These are phyloP conservation scores for Tetragnatha montana DNA, from an alignment of 2,888 invertebrate genomes.

Conservation along the genomic window DNA sequence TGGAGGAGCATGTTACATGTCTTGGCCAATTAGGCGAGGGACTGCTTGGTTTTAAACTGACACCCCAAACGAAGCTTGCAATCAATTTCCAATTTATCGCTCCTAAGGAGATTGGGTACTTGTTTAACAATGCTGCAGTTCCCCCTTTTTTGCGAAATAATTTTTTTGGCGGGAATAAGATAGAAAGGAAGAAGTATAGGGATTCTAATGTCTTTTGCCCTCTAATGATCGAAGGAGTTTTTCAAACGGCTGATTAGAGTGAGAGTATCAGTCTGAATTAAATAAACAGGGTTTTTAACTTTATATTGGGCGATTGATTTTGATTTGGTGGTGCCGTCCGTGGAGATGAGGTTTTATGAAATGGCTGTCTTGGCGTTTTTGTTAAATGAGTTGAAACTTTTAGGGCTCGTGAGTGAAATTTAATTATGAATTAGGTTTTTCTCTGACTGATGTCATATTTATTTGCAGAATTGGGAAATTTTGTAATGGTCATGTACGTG, in stretches of 20 bases:
- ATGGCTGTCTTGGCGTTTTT: background rate
- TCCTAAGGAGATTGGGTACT: conserved; percentile 4
- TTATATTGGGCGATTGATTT: background rate
- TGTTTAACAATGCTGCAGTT: background rate
- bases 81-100: conserved; percentile 56
- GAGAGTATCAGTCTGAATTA: background rate
- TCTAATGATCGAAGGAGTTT: conserved; percentile 11
- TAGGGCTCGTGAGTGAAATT: background rate
- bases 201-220: conserved; percentile 9
- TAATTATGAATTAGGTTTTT: background rate
- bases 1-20: conserved; percentile 48
- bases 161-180: background rate
- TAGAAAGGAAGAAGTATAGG: background rate
- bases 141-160: background rate
- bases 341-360: background rate
- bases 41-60: conserved; percentile 38
- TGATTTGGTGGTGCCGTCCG: too few species aligned
- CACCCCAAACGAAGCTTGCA: conserved; percentile 54
- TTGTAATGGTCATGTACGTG: too few species aligned
- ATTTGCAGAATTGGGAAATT: too few species aligned
- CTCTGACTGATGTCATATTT: background rate
- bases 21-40: conserved; percentile 53
- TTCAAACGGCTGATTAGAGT: background rate
- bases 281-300: background rate
- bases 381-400: background rate